Base-by-base conservation (phyloP, 2,113 vertebrate genomes). In the Paracanthobrama guichenoti region DNA sequence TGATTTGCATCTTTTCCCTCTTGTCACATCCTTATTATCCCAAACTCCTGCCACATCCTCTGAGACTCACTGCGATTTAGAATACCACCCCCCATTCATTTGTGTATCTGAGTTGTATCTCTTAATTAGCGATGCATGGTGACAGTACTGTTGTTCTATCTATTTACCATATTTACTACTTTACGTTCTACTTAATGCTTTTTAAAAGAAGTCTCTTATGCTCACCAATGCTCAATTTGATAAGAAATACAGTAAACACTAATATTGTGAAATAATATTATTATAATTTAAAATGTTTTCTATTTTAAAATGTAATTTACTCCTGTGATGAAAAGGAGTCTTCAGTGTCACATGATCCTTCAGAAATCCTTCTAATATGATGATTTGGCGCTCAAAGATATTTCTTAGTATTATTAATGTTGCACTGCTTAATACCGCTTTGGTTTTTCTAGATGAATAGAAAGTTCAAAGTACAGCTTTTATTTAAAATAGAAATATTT, bases 11-110 rank as follows among this genome's bases (percentile, higher is more conserved):
- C n/a, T 28, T 62, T 80, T 50, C 39, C 16, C 42, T 64, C 24
- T 42, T 79, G 35, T 79, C 42, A 48, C 77, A 79, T 46, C 39
- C 77, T 79, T 64, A 75, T 75, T 75, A 75, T 75, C 46, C 73
- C 46, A 53, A 53, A 18, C 46, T 53, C 46, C 10, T 28, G 26
- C 24, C 72, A 48, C 14, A 50, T 75, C 46, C 72, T 50, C 48
- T 50, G 48, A 28, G 72, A 74, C 42, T 75, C 46, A 20, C 8
- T 4, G n/a, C 50, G 46, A 72, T 72, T 44, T 72, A 72, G 5
- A 44, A 14, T 2, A 12, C 22, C 12, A 22, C 39, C 50, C 50
- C 50, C 50, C 42, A 72, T 28, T 75, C 53, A 46, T 75, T 5
- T 75, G 42, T 48, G 71, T 24, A 16, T 74, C 71, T 74, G 44